Percentiles rank a stretch among this genome's conserved stretches.
These are phyloP conservation scores for Ploceus nigricollis DNA, from an alignment of 2,113 vertebrate genomes.

Conservation along the genomic window DNA sequence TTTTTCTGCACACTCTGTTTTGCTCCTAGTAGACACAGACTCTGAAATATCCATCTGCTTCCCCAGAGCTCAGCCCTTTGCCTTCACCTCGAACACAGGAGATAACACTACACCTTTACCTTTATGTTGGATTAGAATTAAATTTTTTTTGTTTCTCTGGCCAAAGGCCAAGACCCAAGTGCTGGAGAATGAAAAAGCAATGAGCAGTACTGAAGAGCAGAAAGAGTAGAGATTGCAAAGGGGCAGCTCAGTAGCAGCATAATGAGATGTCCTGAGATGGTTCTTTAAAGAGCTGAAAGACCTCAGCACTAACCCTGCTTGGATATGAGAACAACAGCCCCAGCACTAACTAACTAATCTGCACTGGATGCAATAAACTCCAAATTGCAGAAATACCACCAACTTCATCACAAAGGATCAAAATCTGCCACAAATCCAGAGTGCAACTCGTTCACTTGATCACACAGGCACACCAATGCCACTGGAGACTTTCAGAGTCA, in stretches of 20 bases:
- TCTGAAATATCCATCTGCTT: not conserved
- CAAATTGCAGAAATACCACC: not conserved
- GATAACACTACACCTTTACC: not conserved
- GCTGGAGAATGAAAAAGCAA: not conserved
- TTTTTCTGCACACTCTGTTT: not conserved
- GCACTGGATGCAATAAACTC: not conserved
- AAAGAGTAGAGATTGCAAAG: not conserved
- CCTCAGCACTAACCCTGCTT: not conserved
- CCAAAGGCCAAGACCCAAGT: not conserved
- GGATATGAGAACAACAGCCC: not conserved
- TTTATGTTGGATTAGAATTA: not conserved
- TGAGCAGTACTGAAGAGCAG: not conserved
- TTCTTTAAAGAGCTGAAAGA: not conserved
- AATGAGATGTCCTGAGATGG: not conserved
- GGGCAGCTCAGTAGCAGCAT: not conserved
- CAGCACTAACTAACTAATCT: fast-evolving
- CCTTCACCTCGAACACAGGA: not conserved
- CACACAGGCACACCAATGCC: not conserved
- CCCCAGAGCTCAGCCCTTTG: not conserved
- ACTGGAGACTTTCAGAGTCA: not conserved
- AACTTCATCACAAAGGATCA: not conserved
- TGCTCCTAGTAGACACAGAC: not conserved
- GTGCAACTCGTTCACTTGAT: not conserved
- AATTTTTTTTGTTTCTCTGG: not conserved
- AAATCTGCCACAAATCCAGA: not conserved